Evolutionary conservation across 2,888 invertebrate species (phyloP).

Genomic region (Erebia ligea): DNA sequence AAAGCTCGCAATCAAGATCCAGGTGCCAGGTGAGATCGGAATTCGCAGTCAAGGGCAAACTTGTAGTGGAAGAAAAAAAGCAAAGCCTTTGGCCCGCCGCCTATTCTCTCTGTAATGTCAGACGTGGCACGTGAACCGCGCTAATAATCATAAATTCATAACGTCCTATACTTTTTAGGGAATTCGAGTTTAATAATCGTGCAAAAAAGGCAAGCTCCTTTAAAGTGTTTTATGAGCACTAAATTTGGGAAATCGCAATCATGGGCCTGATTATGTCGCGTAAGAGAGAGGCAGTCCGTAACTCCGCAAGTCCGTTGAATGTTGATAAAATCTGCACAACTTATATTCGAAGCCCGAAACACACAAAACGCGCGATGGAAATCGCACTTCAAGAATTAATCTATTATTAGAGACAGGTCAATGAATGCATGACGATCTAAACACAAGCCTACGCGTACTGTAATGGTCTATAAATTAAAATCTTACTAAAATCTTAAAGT

Average conservation of each 20-base stretch:
- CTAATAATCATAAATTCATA: not conserved
- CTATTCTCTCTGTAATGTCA: too few relatives aligned
- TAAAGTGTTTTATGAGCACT: slow-evolving; percentile 1
- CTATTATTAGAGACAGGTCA: too few relatives aligned
- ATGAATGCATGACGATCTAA: too few relatives aligned
- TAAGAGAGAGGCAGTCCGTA: slow-evolving; percentile 10
- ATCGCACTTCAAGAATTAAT: not conserved
- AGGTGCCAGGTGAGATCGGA: too few relatives aligned
- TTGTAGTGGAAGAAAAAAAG: too few relatives aligned
- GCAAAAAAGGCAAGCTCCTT: not conserved
- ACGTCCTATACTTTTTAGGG: not conserved
- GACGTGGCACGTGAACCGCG: not conserved
- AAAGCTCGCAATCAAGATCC: too few relatives aligned
- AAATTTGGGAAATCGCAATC: not conserved
- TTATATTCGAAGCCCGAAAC: slow-evolving; percentile 1
- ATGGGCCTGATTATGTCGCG: not conserved
- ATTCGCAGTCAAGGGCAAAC: too few relatives aligned
- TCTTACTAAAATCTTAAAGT: too few relatives aligned
- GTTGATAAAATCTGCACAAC: slow-evolving; percentile 14
- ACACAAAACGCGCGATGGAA: not conserved
- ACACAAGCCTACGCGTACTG: too few relatives aligned
- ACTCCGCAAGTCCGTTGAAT: not conserved
- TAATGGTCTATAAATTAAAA: too few relatives aligned
- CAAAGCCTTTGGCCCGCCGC: too few relatives aligned
- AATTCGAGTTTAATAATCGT: not conserved